Evolutionary conservation across 1,140 invertebrate genomes (phyloP).

Genomic region (Leptestheria dahalacensis): DNA sequence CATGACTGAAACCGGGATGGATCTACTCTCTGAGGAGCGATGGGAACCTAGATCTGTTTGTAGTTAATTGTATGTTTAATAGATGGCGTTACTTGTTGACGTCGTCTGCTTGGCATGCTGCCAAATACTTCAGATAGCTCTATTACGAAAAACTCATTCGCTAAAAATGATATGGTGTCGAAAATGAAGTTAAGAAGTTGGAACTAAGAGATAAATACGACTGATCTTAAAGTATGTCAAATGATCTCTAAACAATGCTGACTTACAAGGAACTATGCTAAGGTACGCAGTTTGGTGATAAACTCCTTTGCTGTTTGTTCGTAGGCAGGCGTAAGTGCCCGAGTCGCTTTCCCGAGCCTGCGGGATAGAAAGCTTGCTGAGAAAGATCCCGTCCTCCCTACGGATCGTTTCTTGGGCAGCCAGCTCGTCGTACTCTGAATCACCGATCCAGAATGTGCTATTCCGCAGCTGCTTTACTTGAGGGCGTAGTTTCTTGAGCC

Average conservation of each 20-base stretch:
- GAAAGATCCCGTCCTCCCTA: neutral
- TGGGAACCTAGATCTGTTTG: neutral
- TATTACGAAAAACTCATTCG: too few relatives aligned
- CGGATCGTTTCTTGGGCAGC: neutral
- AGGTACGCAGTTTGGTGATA: neutral
- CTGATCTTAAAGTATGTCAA: too few relatives aligned
- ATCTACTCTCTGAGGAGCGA: neutral
- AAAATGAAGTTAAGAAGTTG: too few relatives aligned
- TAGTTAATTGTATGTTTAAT: neutral
- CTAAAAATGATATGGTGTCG: too few relatives aligned
- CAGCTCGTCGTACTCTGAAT: neutral
- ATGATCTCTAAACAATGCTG: too few relatives aligned
- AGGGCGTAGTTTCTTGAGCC: conserved; percentile 14
- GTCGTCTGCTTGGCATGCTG: too few relatives aligned
- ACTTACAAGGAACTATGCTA: neutral
- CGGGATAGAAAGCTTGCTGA: neutral
- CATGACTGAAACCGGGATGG: neutral
- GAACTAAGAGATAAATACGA: too few relatives aligned
- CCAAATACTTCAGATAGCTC: too few relatives aligned
- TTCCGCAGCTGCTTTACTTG: neutral
- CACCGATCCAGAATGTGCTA: neutral
- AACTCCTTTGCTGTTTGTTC: neutral
- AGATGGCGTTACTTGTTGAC: neutral
- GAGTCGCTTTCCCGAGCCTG: neutral
- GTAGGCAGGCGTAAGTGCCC: neutral